Conservation (phyloP, 2,888 invertebrate species). For the Eulithis prunata region DNA sequence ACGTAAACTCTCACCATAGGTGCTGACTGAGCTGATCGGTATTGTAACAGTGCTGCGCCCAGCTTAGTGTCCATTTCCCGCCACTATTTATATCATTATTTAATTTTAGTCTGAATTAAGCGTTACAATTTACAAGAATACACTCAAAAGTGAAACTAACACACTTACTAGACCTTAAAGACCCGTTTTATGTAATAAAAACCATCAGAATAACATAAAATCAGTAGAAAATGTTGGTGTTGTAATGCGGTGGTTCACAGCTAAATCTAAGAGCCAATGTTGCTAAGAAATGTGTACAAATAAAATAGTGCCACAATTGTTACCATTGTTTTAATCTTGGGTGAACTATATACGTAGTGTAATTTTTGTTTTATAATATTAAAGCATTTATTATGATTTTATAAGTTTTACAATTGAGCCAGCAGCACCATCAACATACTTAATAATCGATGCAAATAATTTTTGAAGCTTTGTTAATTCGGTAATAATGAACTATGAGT, state of each 20-base stretch:
- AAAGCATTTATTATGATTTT: slow-evolving; percentile 71
- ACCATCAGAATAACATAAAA: not conserved
- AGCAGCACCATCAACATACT: slow-evolving; percentile 72
- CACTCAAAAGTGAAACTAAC: slow-evolving; percentile 43
- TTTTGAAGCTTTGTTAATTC: not conserved
- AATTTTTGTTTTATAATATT: slow-evolving; percentile 51
- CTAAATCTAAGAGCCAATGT: slow-evolving; percentile 33
- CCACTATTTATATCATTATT: slow-evolving; percentile 70
- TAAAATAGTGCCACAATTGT: slow-evolving; percentile 53
- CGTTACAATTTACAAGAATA: slow-evolving; percentile 57
- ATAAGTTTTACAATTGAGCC: slow-evolving; percentile 49
- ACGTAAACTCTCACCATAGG: slow-evolving; percentile 56
- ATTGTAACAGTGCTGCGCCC: slow-evolving; percentile 45
- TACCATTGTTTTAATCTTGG: slow-evolving; percentile 49
- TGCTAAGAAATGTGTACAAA: slow-evolving; percentile 52
- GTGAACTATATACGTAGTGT: slow-evolving; percentile 41
- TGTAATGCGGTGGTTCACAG: not conserved
- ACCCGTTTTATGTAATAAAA: not conserved
- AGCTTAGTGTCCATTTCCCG: slow-evolving; percentile 51
- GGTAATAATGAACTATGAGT: too few relatives aligned
- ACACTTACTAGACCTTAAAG: too few relatives aligned
- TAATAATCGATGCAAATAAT: slow-evolving; percentile 39
- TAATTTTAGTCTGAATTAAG: slow-evolving; percentile 62
- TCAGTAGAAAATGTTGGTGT: not conserved
- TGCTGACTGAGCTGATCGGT: slow-evolving; percentile 66